phyloP scores from a whole-genome alignment of 2,113 vertebrate genomes.

The Osmerus mordax region DNA sequence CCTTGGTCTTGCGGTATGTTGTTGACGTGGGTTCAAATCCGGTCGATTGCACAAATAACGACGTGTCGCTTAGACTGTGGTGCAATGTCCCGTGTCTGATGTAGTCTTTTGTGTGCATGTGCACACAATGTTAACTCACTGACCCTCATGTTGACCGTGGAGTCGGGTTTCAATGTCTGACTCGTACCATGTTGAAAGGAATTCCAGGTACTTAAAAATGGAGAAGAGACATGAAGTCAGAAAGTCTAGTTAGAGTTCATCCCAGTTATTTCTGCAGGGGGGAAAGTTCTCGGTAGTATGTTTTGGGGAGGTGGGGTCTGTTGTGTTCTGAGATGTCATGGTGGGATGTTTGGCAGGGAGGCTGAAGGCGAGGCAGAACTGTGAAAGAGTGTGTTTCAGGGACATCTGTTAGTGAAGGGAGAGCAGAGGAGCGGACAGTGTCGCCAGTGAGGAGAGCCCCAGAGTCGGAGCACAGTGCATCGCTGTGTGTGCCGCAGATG shows the following conservation, averaged over 20 bases:
- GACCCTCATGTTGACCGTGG: too few species aligned
- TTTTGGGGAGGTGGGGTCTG: slow-evolving; percentile 34
- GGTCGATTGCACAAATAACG: slow-evolving; percentile 7
- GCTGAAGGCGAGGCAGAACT: slow-evolving; percentile 42
- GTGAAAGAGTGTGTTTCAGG: slow-evolving; percentile 48
- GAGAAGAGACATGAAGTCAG: too few species aligned
- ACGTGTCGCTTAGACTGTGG: neutral
- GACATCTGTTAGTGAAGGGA: slow-evolving; percentile 57
- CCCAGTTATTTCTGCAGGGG: too few species aligned
- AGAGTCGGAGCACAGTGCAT: slow-evolving; percentile 41
- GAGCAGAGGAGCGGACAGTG: slow-evolving; percentile 36
- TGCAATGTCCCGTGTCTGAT: slow-evolving; percentile 7
- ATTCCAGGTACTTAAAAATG: too few species aligned
- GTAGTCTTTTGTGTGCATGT: too few species aligned
- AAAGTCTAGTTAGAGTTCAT: too few species aligned
- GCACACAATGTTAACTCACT: too few species aligned
- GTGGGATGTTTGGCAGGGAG: slow-evolving; percentile 56
- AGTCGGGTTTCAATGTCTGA: too few species aligned
- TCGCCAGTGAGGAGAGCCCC: slow-evolving; percentile 25
- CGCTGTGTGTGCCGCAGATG: slow-evolving; percentile 53
- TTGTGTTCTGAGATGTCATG: slow-evolving; percentile 46
- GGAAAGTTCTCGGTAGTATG: too few species aligned
- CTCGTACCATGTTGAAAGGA: too few species aligned
- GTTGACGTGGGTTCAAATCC: slow-evolving; percentile 3
- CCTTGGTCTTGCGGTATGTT: neutral